Conservation (phyloP, 2,797 vertebrate species). For the Cuculus canorus region DNA sequence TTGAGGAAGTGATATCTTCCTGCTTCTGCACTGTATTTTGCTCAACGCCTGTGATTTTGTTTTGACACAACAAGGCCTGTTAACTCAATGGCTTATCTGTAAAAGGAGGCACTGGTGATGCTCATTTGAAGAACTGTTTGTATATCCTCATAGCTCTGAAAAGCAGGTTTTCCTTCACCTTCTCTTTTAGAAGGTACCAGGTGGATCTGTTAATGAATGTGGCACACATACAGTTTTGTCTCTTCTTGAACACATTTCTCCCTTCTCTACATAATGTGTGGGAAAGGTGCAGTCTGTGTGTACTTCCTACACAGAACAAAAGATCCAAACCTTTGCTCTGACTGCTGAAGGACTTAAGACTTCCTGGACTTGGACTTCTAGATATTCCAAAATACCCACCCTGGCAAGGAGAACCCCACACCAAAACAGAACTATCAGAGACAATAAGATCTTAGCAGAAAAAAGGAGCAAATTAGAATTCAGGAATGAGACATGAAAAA, state of each 20-base stretch:
- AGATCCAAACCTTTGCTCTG: neutral
- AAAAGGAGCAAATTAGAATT: neutral
- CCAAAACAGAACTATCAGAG: neutral
- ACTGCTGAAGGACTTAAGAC: neutral
- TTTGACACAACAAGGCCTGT: neutral
- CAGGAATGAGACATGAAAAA: neutral
- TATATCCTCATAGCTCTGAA: neutral
- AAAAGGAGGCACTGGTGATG: neutral
- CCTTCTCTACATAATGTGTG: neutral
- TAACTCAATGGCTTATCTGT: neutral
- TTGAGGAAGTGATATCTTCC: neutral
- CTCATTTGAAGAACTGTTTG: neutral
- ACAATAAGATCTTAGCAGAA: neutral
- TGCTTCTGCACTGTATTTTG: neutral
- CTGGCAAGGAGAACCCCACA: neutral
- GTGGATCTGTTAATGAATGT: neutral
- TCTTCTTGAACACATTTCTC: neutral
- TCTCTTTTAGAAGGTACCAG: neutral
- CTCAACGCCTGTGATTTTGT: neutral
- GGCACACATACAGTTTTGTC: neutral
- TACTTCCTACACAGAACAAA: neutral
- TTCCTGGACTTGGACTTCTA: neutral
- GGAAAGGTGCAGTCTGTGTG: neutral
- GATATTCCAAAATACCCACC: neutral
- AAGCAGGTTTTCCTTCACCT: neutral